Base-by-base conservation (phyloP, 2,113 vertebrate species). In the Dicrurus megarhynchus region DNA sequence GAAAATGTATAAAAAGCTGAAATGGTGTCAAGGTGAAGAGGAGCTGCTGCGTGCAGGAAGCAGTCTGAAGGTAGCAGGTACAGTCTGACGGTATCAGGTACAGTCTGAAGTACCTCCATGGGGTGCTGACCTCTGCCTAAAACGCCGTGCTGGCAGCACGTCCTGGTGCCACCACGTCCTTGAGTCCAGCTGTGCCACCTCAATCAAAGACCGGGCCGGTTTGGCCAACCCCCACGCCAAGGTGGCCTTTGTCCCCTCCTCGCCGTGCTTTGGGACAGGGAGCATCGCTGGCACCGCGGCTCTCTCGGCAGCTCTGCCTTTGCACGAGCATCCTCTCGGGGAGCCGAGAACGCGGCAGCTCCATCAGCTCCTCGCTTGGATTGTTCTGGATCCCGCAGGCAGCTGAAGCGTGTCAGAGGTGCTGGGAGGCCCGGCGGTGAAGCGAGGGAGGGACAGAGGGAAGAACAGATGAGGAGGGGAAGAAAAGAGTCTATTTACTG, bases 91-190 rank as follows among this genome's bases (percentile, higher is more conserved):
- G 23, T 28, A 15, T 27, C 49, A 16, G 49, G 49, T 26, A 50
- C 49, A 50, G 49, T 15, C 23, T 19, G 35, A 52, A 71, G 57
- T 60, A 26, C 11, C 35, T 47, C 49, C 44, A 0, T 0, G 35
- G 56, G 56, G 4, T 6, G 19, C 9, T 14, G 56, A 60, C 37
- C 52, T 73, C 37, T 42, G 26, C 11, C 9, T 22, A 8, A 30
- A 46, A 26, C 1, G 1, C 76, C 12, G 46, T 0, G 0, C 79
- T 55, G 53, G 37, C 84, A 52, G 19, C 39, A 0, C 7, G 52
- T 47, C 41, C n/a, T n/a, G 64, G 22, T 33, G 52, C 52, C 41
- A 67, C 50, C 59, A 3, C 0, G 1, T 20, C 22, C 46, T 33
- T 32, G 80, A 65, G 30, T 41, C 26, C 70, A 55, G 18, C 39